phyloP scores from a whole-genome alignment of 2,113 vertebrate genomes.

The Ginglymostoma cirratum region DNA sequence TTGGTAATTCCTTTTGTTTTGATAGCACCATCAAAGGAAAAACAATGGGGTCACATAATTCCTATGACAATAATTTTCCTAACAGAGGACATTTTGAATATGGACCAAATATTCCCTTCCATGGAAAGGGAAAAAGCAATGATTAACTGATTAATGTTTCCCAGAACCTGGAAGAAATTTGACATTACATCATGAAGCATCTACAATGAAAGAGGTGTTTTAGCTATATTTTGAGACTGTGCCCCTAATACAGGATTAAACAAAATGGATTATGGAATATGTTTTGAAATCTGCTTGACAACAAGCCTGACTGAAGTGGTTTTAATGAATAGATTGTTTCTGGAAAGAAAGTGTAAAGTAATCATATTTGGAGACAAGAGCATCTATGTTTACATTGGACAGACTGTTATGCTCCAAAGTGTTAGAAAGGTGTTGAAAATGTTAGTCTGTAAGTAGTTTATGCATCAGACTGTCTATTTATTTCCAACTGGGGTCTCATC shows the following conservation, averaged over 20 bases:
- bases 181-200: neutral
- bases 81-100: neutral
- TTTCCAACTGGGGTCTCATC: neutral
- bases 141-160: neutral
- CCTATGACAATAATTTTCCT: neutral
- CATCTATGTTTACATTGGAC: too few relatives aligned
- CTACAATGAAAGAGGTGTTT: neutral
- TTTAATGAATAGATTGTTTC: too few relatives aligned
- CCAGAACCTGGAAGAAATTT: neutral
- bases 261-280: too few relatives aligned
- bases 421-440: too few relatives aligned
- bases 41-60: neutral
- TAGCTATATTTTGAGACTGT: neutral
- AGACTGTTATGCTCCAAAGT: too few relatives aligned
- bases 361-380: too few relatives aligned
- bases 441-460: too few relatives aligned
- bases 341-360: too few relatives aligned
- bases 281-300: too few relatives aligned
- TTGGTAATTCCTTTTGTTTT: neutral
- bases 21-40: neutral
- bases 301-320: too few relatives aligned
- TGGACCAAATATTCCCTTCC: neutral
- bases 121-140: neutral
- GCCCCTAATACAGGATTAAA: neutral
- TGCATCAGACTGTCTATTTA: neutral